Evolutionary conservation across 1,140 invertebrate species (phyloP).

Genomic region (Drosophila lacertosa): DNA sequence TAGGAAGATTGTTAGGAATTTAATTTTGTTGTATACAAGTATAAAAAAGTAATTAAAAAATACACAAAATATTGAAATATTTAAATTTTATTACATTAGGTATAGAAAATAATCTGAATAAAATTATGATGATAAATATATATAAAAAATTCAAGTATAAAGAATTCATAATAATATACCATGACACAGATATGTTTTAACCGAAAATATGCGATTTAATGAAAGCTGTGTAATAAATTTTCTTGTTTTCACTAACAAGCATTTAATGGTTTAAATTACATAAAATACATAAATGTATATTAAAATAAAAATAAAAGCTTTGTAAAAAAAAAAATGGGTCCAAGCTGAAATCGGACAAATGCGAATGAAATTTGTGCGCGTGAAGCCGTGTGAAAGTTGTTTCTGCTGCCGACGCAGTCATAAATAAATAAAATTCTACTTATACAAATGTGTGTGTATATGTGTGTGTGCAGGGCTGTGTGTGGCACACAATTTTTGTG

Average conservation of each 20-base stretch:
- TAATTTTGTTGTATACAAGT: no score
- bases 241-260: background rate
- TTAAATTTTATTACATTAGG: no score
- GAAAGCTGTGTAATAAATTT: background rate
- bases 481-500: conserved; percentile 43
- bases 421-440: conserved; percentile 78
- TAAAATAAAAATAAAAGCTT: background rate
- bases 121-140: no score
- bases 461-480: conserved; percentile 32
- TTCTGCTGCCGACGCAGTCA: conserved; percentile 44
- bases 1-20: background rate
- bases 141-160: no score
- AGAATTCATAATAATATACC: no score
- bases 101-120: no score
- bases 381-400: conserved; percentile 54
- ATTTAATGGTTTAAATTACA: conserved; percentile 7
- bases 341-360: conserved; percentile 40
- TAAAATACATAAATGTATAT: background rate
- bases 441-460: conserved; percentile 33
- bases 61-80: no score
- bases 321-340: conserved; percentile 4
- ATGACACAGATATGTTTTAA: no score
- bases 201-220: no score
- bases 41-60: no score
- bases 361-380: conserved; percentile 51